Base-by-base conservation (phyloP, 2,797 vertebrate species). In the Phataginus tricuspis region DNA sequence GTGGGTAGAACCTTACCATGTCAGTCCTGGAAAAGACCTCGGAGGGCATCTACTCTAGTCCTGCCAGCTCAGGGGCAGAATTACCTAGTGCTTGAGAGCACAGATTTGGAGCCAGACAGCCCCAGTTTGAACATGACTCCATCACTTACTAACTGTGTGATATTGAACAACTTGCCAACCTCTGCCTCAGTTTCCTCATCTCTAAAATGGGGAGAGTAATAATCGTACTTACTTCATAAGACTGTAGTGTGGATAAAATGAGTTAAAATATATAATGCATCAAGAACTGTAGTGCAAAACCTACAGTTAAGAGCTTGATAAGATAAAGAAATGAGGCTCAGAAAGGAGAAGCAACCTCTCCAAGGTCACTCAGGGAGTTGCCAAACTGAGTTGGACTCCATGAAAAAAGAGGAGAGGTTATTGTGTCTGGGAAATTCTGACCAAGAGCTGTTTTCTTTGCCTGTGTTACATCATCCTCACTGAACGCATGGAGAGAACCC, bases 361-460 rank as follows among this genome's bases (percentile, higher is more conserved):
- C 25, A 66, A 71, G 83, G 66, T 88, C 86, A 78, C 78, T 45
- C 61, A 37, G 42, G 75, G 80, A 63, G 5, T 71, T 92, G 87
- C 78, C 79, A 89, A 69, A 77, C 51, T 49, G 75, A 96, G 61
- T n/a, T 89, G 69, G 51, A 79, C 61, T 94, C 6, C 1, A 25
- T 63, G 49, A 88, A 90, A 93, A 71, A 71, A 80, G 31, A 89
- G 27, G 64, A n/a, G 34, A 88, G 37, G 42, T 79, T 83, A 84
- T 39, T 90, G 94, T 68, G n/a, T 95, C 80, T 87, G 92, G 95
- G 96, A 94, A 97, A 94, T 71, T 87, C 84, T 96, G 84, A 92
- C 87, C 80, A 87, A 89, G 91, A 59, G 42, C 25, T 57, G 55
- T 93, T 86, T 94, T 94, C 92, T 92, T 90, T 88, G 64, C 68